Percentiles rank a stretch among this genome's conserved stretches.
Evolutionary conservation across 1,140 invertebrate species (phyloP).

Genomic region (Cydia amplana): DNA sequence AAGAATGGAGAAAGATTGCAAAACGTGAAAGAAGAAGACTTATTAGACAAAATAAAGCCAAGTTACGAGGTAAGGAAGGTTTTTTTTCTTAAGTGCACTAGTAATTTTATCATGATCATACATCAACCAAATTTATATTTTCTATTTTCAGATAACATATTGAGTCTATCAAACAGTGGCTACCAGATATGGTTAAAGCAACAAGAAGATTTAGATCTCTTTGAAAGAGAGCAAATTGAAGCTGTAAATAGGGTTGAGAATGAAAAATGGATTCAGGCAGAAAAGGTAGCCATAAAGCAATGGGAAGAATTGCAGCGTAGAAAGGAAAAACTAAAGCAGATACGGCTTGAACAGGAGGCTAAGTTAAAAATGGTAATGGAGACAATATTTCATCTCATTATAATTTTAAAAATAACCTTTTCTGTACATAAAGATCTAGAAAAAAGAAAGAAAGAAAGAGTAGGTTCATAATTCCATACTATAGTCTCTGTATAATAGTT

Average conservation of each 20-base stretch:
- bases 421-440: too few species aligned
- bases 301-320: slow-evolving; percentile 79
- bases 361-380: slow-evolving; percentile 68
- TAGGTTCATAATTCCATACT: too few species aligned
- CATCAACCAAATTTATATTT: background rate
- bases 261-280: slow-evolving; percentile 74
- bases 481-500: too few species aligned
- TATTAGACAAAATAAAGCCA: slow-evolving; percentile 77
- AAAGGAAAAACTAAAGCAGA: slow-evolving; percentile 72
- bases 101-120: too few species aligned
- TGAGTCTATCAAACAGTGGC: slow-evolving; percentile 39
- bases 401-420: too few species aligned
- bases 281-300: slow-evolving; percentile 74
- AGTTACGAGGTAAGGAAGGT: slow-evolving; percentile 50
- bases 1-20: slow-evolving; percentile 81
- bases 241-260: slow-evolving; percentile 72
- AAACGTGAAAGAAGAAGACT: slow-evolving; percentile 82
- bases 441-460: too few species aligned
- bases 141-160: background rate
- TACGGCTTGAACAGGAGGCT: slow-evolving; percentile 78
- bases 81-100: too few species aligned
- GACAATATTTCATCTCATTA: background rate
- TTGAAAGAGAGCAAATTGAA: slow-evolving; percentile 69
- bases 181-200: slow-evolving; percentile 59
- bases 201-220: slow-evolving; percentile 62